A percentile compares a stretch with the other conserved stretches of the same genome.
phyloP scores from a whole-genome alignment of 2,113 vertebrate species.

The Xiphias gladius region DNA sequence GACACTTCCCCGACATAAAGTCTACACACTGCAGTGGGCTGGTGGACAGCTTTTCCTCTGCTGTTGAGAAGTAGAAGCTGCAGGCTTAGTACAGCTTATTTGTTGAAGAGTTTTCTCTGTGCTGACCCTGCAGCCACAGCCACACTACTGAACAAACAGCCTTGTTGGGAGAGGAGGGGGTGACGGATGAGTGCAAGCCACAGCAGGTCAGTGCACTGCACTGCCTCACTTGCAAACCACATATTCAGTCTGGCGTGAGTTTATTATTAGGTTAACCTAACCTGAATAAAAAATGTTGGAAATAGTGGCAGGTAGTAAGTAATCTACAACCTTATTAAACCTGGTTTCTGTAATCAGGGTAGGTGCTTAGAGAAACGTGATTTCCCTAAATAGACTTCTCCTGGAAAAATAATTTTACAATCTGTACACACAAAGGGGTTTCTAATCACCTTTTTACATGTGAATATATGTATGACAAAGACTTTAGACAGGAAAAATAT shows the following conservation, averaged over 20 bases:
- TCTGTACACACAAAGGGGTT: too few relatives aligned
- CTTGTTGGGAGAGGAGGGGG: not conserved
- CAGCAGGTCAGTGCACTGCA: conserved; percentile 6
- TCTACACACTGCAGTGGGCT: conserved; percentile 38
- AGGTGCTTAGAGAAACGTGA: not conserved
- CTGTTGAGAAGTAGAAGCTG: conserved; percentile 28
- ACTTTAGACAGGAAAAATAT: not conserved
- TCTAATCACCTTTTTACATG: not conserved
- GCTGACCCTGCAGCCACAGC: conserved; percentile 45
- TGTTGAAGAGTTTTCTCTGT: conserved; percentile 53
- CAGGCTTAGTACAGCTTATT: conserved; percentile 29
- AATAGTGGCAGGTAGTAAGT: not conserved
- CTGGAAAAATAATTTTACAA: not conserved
- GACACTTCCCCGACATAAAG: conserved; percentile 25
- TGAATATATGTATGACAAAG: not conserved
- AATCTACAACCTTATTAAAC: not conserved
- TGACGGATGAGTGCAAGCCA: not conserved
- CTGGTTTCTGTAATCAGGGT: not conserved
- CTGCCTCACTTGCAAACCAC: not conserved
- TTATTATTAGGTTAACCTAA: not conserved
- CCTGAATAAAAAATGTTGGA: not conserved
- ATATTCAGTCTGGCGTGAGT: not conserved
- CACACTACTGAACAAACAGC: not conserved
- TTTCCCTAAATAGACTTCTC: too few relatives aligned
- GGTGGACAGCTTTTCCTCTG: conserved; percentile 24